Conservation (phyloP, 1,140 invertebrate species). For the Drosophila azteca region DNA sequence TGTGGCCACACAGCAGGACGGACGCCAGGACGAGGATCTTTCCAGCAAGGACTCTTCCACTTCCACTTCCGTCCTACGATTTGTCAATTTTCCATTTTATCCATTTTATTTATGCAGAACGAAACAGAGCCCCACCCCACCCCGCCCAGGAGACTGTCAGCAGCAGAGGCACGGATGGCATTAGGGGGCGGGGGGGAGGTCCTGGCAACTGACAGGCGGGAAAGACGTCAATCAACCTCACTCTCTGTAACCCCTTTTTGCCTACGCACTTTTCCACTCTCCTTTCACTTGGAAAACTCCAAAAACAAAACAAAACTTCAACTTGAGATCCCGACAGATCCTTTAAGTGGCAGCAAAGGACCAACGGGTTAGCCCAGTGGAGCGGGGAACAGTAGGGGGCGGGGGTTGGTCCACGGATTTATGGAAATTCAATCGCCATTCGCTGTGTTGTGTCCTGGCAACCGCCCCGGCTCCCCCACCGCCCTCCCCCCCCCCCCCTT, state of each 20-base stretch:
- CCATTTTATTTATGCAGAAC: slow-evolving; percentile 41
- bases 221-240: slow-evolving; percentile 65
- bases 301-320: slow-evolving; percentile 36
- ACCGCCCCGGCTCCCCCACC: not conserved
- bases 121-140: not conserved
- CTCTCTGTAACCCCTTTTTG: not conserved
- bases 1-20: slow-evolving; percentile 18
- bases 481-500: slow-evolving; percentile 4
- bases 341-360: slow-evolving; percentile 68
- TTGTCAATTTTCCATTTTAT: slow-evolving; percentile 50
- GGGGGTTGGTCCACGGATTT: slow-evolving; percentile 26
- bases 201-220: slow-evolving; percentile 42
- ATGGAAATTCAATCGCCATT: slow-evolving; percentile 59
- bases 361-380: slow-evolving; percentile 44
- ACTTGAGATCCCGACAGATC: slow-evolving; percentile 29
- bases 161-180: not conserved
- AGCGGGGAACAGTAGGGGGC: not conserved
- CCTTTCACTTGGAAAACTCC: slow-evolving; percentile 37
- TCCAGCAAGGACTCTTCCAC: too few species aligned
- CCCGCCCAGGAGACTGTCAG: slow-evolving; percentile 28
- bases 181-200: slow-evolving; percentile 4
- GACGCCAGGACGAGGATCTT: not conserved
- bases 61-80: slow-evolving; percentile 11
- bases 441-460: slow-evolving; percentile 30
- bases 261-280: not conserved